Percentiles rank a stretch among this genome's conserved stretches.
These are phyloP conservation scores for Pipistrellus pipistrellus DNA, from an alignment of 2,797 vertebrate species.

Conservation along the genomic window DNA sequence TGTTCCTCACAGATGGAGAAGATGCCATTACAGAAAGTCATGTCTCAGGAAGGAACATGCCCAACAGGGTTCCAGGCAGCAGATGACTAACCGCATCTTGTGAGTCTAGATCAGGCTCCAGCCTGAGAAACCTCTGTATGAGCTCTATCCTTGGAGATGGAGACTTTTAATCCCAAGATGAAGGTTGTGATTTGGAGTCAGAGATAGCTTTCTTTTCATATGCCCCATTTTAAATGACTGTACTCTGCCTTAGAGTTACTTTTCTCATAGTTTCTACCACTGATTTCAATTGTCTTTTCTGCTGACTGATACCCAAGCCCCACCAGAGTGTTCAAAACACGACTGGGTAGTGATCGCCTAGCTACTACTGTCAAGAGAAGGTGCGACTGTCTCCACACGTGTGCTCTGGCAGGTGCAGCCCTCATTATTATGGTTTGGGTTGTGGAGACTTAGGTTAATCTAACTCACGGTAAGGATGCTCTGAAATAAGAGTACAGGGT, in stretches of 20 bases:
- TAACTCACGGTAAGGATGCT: not conserved
- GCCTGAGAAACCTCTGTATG: not conserved
- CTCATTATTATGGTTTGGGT: not conserved
- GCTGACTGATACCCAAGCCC: not conserved
- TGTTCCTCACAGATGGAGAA: too few species aligned
- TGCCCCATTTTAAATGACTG: fast-evolving
- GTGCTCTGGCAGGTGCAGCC: too few species aligned
- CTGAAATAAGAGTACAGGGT: not conserved
- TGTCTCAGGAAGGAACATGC: not conserved
- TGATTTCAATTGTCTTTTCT: fast-evolving
- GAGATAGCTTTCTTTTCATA: not conserved
- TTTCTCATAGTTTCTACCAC: fast-evolving
- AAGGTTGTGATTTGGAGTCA: not conserved
- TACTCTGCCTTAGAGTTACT: fast-evolving
- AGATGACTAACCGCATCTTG: fast-evolving
- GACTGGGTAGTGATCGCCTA: fast-evolving
- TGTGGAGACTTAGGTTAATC: not conserved
- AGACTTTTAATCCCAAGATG: not conserved
- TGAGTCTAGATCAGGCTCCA: fast-evolving
- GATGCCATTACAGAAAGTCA: fast-evolving
- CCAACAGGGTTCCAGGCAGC: fast-evolving
- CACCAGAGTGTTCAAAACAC: too few species aligned
- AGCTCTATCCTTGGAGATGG: not conserved
- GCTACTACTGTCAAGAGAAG: fast-evolving
- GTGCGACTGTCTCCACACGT: fast-evolving